Evolutionary conservation across 2,113 vertebrate genomes (phyloP), one percentile per base, ranked within the genome.

Genomic region (Trematocara marginatum): DNA sequence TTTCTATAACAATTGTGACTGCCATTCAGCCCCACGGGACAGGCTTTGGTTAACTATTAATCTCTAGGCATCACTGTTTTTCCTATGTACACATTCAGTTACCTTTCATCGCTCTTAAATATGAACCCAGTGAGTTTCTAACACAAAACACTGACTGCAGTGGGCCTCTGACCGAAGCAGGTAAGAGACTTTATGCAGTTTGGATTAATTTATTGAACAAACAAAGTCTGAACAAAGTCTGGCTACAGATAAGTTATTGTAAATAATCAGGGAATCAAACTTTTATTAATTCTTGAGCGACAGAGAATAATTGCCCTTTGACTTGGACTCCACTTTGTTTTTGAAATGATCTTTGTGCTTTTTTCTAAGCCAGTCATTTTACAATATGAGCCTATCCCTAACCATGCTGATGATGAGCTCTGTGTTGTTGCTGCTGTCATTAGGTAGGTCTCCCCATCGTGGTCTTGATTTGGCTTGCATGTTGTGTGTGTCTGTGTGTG

Each of bases 361-460:
- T 78, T 78, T 4, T 38, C 45, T 86, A 8, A 16, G 4, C 6
- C 13, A 76, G 26, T 49, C 4, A 2, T 61, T 84, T 34, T 52
- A 66, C 4, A n/a, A 4, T 1, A 69, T 2, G 13, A 78, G 7
- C 61, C 7, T 6, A 1, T 59, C 10, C 35, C 6, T 7, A 4
- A 10, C 47, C 5, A 5, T 81, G 56, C 80, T 13, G 38, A 87
- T 83, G 83, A 18, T 83, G 83, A 18, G 1, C 1, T 78, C 40
- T 26, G 4, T 88, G 35, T 35, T 88, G 4, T 26, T 86, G 10
- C 3, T 93, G 47, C 71, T 93, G 23, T 89, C 56, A 61, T 78
- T 80, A 80, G 91, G 92, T 94, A 89, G 71, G 47, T 11, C 11
- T 53, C 6, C 4, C 6, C 61, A n/a, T 54, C 8, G 8, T n/a